Evolutionary conservation across 2,888 invertebrate species (phyloP).

Genomic region (Conistra vaccinii): DNA sequence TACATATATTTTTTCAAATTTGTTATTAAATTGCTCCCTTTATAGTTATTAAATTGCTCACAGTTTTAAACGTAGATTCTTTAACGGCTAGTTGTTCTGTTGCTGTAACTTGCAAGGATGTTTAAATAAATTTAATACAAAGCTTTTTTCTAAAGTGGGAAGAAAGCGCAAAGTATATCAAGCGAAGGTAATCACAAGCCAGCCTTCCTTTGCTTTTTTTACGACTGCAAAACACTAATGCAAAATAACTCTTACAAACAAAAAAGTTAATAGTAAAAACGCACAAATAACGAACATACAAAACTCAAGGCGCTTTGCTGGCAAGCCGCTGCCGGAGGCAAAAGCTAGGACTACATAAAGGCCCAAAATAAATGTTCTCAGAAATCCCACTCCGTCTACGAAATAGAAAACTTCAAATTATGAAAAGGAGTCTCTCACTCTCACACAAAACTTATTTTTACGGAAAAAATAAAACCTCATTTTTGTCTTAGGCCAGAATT

Average conservation of each 20-base stretch:
- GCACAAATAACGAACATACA: constrained; percentile 49
- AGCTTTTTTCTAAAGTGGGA: background rate
- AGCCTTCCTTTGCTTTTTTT: constrained; percentile 32
- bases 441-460: background rate
- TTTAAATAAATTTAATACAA: constrained; percentile 1
- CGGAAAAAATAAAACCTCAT: background rate
- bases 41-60: background rate
- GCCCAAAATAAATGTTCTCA: background rate
- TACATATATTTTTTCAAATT: too few relatives aligned
- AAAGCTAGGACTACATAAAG: constrained; percentile 37
- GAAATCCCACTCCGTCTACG: constrained; percentile 7
- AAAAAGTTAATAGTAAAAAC: constrained; percentile 55
- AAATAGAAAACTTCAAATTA: background rate
- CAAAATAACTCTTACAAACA: constrained; percentile 43
- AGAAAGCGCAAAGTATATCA: constrained; percentile 15
- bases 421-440: background rate
- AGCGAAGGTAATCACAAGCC: constrained; percentile 38
- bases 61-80: background rate
- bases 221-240: constrained; percentile 26
- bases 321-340: constrained; percentile 48
- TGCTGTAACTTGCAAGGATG: background rate
- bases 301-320: constrained; percentile 50
- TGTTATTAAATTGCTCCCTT: rapidly evolving
- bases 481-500: background rate
- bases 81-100: background rate